Evolutionary conservation across 2,797 vertebrate genomes (phyloP).

Genomic region (Brachyrhaphis roseni): DNA sequence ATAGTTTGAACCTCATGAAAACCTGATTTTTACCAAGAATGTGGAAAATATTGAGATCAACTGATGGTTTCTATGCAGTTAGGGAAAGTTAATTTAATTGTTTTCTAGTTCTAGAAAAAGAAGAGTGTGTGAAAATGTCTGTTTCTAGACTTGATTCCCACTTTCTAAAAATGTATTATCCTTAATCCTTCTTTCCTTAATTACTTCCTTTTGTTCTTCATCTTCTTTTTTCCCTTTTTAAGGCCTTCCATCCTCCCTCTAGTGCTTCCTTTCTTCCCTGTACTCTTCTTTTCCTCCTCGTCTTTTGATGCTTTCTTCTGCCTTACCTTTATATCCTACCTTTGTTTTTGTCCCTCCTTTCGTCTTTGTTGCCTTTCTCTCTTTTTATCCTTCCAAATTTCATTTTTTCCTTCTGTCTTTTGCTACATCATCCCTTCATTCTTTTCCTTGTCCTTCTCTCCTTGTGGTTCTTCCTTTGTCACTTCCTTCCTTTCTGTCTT

Average conservation of each 20-base stretch:
- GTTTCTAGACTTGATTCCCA: neutral
- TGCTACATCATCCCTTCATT: neutral
- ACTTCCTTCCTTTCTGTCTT: neutral
- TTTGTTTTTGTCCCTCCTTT: neutral
- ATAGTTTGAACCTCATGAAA: neutral
- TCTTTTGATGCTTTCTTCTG: neutral
- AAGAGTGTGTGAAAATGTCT: neutral
- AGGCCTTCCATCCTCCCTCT: neutral
- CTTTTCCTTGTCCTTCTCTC: neutral
- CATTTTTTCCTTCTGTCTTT: neutral
- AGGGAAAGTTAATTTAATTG: neutral
- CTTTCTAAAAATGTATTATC: neutral
- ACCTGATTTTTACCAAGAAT: neutral
- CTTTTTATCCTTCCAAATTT: neutral
- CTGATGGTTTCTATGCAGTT: neutral
- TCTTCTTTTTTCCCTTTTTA: neutral
- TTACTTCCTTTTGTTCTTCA: neutral
- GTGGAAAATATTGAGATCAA: neutral
- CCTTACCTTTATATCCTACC: neutral
- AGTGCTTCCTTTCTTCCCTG: neutral
- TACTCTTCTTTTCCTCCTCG: neutral
- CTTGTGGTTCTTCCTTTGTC: neutral
- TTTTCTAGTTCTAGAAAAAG: neutral
- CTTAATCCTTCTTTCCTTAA: neutral
- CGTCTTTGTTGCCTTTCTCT: slow-evolving; percentile 3